Evolutionary conservation across 2,888 invertebrate genomes (phyloP), one percentile per base, ranked within the genome.

Genomic region (Steromphala cineraria): DNA sequence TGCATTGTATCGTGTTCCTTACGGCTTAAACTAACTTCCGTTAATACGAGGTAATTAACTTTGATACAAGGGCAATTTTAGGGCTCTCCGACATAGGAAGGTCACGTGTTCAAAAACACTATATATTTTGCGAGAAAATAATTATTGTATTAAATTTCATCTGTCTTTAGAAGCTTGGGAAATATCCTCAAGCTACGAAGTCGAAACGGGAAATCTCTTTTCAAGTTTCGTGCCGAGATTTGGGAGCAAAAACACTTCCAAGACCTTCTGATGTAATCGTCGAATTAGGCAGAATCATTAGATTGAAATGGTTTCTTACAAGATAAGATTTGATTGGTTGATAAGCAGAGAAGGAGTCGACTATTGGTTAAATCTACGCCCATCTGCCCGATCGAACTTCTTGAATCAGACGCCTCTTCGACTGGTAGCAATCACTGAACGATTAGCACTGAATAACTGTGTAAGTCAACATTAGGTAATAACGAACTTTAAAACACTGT

Each of bases 141-240:
- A 71, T 71, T 71, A 71, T 40, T 71, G 71, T 71, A 71, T 36
- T 71, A 71, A 71, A 36, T 71, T 71, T 62, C 28, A 62, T 62
- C 62, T 31, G 62, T 62, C 28, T 62, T 62, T 4, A 62, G 62
- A 62, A 62, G n/a, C 13, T 62, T 62, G 13, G 62, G 62, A 62
- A 62, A 62, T 62, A 62, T 28, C 62, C 62, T 31, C 24, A 62
- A 62, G 62, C 62, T 31, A 62, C 28, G 62, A 62, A 62, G 24
- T 62, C 62, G 28, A 62, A 62, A 62, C 62, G 62, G 62, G 62
- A 62, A 62, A 62, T 62, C 62, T 31, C 62, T 62, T 62, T 62
- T 62, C 62, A 62, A 62, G 62, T 62, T 62, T 62, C 62, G 28
- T 62, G 28, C 28, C 13, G 24, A 28, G 28, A 62, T 24, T n/a